Conservation (phyloP, 2,797 vertebrate genomes). For the Momotus momota region DNA sequence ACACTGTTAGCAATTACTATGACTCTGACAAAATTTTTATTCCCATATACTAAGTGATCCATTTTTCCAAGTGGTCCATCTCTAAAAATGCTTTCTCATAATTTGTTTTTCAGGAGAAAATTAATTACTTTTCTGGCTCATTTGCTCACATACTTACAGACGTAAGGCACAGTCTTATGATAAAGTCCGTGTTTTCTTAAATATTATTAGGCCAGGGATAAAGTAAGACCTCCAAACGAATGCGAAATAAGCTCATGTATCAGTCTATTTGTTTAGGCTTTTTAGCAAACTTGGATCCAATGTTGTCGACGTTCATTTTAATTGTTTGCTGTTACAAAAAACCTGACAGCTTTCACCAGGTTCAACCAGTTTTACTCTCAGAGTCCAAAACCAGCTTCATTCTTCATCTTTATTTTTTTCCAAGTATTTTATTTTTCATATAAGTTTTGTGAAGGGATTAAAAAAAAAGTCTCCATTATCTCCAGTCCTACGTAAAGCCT, state of each 20-base stretch:
- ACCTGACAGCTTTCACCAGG: neutral
- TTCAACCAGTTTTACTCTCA: neutral
- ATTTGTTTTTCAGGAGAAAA: slow-evolving; percentile 39
- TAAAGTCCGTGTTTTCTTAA: slow-evolving; percentile 30
- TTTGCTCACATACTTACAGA: neutral
- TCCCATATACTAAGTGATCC: neutral
- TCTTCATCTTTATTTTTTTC: neutral
- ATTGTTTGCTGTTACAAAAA: neutral
- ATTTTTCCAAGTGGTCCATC: neutral
- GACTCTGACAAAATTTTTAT: neutral
- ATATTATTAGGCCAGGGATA: slow-evolving; percentile 14
- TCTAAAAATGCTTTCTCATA: neutral
- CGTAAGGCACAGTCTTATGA: neutral
- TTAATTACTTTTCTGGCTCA: slow-evolving; percentile 50
- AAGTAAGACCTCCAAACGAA: slow-evolving; percentile 37
- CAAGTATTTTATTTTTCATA: neutral
- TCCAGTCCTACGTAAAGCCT: neutral
- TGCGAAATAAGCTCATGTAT: slow-evolving; percentile 9
- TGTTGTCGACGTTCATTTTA: neutral
- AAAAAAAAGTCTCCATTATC: neutral
- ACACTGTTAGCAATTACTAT: neutral
- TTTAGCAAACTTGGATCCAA: slow-evolving; percentile 1
- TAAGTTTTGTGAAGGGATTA: neutral
- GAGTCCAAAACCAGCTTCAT: neutral
- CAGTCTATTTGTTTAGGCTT: slow-evolving; percentile 20